Conservation (phyloP, 2,113 vertebrate genomes). For the Pachyramphus minor region DNA sequence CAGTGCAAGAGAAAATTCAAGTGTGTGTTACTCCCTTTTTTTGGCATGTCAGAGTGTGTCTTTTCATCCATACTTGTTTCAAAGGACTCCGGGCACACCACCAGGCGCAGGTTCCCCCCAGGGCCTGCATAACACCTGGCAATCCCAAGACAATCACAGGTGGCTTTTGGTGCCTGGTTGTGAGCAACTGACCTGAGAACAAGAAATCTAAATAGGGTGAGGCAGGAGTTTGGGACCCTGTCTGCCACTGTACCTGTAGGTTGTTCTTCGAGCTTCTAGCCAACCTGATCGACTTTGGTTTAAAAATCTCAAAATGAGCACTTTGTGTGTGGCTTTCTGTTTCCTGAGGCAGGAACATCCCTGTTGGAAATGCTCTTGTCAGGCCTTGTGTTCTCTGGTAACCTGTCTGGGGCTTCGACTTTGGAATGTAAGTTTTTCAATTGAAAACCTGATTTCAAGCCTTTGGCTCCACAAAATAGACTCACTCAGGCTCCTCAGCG, state of each 20-base stretch:
- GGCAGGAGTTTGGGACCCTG: rapidly evolving
- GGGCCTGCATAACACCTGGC: not conserved
- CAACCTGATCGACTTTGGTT: not conserved
- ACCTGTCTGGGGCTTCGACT: not conserved
- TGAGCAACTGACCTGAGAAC: not conserved
- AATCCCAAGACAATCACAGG: not conserved
- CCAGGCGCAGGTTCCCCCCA: rapidly evolving
- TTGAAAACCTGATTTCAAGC: not conserved
- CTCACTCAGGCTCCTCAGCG: not conserved
- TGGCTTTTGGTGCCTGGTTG: not conserved
- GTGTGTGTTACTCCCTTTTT: not conserved
- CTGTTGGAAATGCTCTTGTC: rapidly evolving
- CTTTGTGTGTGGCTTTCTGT: not conserved
- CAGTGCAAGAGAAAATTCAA: not conserved
- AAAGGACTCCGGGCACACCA: not conserved
- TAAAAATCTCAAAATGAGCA: not conserved
- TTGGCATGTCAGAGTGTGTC: not conserved
- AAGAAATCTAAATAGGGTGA: not conserved
- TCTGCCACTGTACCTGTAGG: rapidly evolving
- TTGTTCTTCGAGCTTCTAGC: not conserved
- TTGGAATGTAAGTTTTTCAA: not conserved
- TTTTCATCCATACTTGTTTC: not conserved
- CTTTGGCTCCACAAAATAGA: not conserved
- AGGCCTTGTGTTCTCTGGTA: not conserved
- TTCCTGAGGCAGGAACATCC: not conserved